phyloP scores from a whole-genome alignment of 2,113 vertebrate genomes.

The Leiothrix lutea region DNA sequence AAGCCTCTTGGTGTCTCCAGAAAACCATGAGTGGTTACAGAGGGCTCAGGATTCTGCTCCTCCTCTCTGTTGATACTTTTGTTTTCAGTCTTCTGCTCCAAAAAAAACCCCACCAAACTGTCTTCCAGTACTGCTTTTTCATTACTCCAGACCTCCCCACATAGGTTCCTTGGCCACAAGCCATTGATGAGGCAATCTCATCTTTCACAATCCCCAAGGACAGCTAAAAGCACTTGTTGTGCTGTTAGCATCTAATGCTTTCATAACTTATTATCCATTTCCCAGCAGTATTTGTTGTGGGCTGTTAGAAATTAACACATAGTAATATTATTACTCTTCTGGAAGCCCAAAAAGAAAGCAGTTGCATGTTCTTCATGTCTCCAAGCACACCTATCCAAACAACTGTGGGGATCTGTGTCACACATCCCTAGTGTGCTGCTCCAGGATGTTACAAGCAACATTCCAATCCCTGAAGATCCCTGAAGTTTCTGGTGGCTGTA shows the following conservation, averaged over 20 bases:
- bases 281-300: neutral
- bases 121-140: neutral
- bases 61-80: neutral
- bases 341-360: neutral
- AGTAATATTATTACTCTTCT: neutral
- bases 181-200: fast-evolving
- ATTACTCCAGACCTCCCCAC: neutral
- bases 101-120: neutral
- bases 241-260: neutral
- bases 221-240: neutral
- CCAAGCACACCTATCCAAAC: neutral
- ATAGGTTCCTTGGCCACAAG: neutral
- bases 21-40: neutral
- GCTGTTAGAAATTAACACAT: neutral
- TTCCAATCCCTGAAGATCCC: neutral
- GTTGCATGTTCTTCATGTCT: neutral
- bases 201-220: fast-evolving
- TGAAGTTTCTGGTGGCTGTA: neutral
- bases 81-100: neutral
- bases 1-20: fast-evolving
- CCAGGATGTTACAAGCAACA: neutral
- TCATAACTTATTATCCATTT: neutral
- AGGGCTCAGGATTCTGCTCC: neutral
- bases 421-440: fast-evolving
- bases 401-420: fast-evolving